Base-by-base conservation (phyloP, 2,797 vertebrate species). In the Neosalanx taihuensis region DNA sequence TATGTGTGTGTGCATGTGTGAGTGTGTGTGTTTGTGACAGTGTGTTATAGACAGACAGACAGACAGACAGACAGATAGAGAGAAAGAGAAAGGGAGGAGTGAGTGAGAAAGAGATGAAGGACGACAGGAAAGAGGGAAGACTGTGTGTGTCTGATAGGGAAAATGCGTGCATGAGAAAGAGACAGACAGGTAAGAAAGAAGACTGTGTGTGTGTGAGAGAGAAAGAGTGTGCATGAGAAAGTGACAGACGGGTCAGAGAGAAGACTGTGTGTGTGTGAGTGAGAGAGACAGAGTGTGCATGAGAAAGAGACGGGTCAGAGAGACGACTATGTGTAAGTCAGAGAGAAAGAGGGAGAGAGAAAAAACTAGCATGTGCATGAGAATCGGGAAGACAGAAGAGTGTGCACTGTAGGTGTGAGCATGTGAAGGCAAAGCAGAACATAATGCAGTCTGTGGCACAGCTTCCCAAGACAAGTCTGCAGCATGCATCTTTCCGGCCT, bases 81-180 rank as follows among this genome's bases (percentile, higher is more conserved):
- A 7, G 18, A 58, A 23, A 58, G 56, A 58, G 69, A 51, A 57
- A 56, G 63, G 72, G 66, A 71, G 75, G 62, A 46, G 41, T 12
- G 41, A 3, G 41, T 46, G 63, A 73, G 37, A 31, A 58, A 72
- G 63, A 66, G 61, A 61, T 57, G 67, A 53, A 61, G 49, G 62
- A 66, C 3, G 31, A 72, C 18, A 35, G 49, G 53, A 64, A 58
- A 74, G 67, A 58, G 69, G 46, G 46, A 46, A 68, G 51, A 72
- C 70, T 76, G 66, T 58, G n/a, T 62, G 62, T 71, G 23, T 9
- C 69, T 56, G 74, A 76, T 70, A 72, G 30, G 35, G 20, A 46
- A 67, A 79, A 31, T 46, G 72, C 5, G 56, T 18, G 56, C 1
- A 20, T 5, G 37, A 41, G 37, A 20, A 23, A 57, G 56, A 20